These are phyloP conservation scores for Drosophila greeni DNA, from an alignment of 2,888 invertebrate species.

Conservation along the genomic window DNA sequence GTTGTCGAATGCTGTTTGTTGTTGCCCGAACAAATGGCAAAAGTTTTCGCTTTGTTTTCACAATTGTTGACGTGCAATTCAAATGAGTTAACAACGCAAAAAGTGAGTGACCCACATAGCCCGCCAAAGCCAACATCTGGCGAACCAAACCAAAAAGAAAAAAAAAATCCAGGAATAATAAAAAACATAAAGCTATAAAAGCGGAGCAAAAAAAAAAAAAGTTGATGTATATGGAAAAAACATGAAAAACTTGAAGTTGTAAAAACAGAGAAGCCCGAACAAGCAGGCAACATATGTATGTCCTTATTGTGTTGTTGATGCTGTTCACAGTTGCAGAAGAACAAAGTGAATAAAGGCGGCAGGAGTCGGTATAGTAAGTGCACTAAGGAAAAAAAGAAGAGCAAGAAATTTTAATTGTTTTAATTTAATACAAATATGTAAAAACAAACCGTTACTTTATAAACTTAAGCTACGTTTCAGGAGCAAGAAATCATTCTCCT, in stretches of 20 bases:
- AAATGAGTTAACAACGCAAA: slow-evolving; percentile 67
- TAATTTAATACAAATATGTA: too few species aligned
- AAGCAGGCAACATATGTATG: slow-evolving; percentile 47
- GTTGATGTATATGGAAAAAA: slow-evolving; percentile 17
- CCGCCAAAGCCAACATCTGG: slow-evolving; percentile 39
- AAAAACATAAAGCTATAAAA: slow-evolving; percentile 36
- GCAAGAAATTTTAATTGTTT: fast-evolving
- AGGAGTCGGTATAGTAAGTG: background rate
- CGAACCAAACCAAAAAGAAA: slow-evolving; percentile 32
- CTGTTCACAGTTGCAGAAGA: slow-evolving; percentile 42
- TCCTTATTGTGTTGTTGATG: slow-evolving; percentile 25
- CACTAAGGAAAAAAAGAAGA: background rate
- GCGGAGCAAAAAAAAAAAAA: slow-evolving; percentile 5
- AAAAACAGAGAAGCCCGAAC: slow-evolving; percentile 33
- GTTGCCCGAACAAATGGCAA: slow-evolving; percentile 62
- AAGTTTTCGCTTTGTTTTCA: slow-evolving; percentile 68
- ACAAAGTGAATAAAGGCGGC: slow-evolving; percentile 39
- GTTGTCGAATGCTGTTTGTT: slow-evolving; percentile 35
- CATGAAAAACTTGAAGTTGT: slow-evolving; percentile 40
- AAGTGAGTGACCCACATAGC: slow-evolving; percentile 45
- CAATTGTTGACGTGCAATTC: slow-evolving; percentile 74
- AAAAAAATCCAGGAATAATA: slow-evolving; percentile 26
- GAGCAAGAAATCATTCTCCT: background rate
- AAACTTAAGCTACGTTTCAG: background rate
- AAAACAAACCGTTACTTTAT: background rate